phyloP scores from a whole-genome alignment of 2,113 vertebrate genomes.

The Rutilus rutilus region DNA sequence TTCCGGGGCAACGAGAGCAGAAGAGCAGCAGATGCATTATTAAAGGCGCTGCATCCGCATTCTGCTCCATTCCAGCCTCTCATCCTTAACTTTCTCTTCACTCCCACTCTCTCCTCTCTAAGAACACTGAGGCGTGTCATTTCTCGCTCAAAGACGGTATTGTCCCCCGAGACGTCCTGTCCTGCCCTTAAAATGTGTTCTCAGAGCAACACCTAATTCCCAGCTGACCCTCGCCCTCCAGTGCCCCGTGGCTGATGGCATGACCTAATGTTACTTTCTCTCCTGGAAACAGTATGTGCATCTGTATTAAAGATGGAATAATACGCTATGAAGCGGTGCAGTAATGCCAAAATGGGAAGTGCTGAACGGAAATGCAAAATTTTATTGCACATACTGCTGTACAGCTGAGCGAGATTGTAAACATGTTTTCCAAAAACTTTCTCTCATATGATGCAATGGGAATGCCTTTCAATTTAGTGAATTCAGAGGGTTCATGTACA shows the following conservation, averaged over 20 bases:
- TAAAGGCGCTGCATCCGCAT: constrained; percentile 23
- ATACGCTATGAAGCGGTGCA: too few species aligned
- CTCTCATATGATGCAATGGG: too few species aligned
- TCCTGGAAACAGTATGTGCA: too few species aligned
- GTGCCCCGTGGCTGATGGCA: background rate
- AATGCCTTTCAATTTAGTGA: too few species aligned
- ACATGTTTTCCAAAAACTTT: too few species aligned
- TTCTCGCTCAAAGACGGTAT: constrained; percentile 9
- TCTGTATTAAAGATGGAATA: background rate
- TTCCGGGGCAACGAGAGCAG: background rate
- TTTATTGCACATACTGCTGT: too few species aligned
- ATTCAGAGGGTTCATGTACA: too few species aligned
- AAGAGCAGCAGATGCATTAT: constrained; percentile 35
- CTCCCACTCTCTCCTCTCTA: constrained; percentile 12
- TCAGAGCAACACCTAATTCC: constrained; percentile 12
- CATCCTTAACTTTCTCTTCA: constrained; percentile 32
- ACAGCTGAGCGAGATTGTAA: too few species aligned
- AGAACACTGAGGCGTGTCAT: constrained; percentile 14
- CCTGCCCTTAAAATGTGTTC: constrained; percentile 15
- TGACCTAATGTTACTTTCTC: constrained; percentile 2
- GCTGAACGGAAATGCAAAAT: too few species aligned
- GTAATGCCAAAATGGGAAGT: too few species aligned
- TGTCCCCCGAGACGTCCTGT: background rate
- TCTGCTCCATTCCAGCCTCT: constrained; percentile 4
- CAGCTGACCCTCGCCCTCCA: constrained; percentile 12